These are phyloP conservation scores for Rutpela maculata DNA, from an alignment of 2,888 invertebrate genomes.

Conservation along the genomic window DNA sequence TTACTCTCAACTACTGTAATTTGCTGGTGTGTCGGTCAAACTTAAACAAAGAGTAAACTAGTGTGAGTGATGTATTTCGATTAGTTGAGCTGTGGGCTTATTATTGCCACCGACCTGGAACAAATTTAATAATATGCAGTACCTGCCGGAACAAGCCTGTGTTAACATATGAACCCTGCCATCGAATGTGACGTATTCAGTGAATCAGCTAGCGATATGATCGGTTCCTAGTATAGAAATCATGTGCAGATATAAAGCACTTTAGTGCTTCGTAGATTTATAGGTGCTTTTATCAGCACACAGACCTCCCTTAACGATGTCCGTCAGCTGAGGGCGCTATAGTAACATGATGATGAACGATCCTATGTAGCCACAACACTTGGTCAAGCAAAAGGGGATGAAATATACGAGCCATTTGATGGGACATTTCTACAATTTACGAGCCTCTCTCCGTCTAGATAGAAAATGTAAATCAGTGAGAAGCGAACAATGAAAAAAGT, in stretches of 20 bases:
- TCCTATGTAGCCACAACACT: conserved; percentile 66
- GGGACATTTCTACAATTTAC: conserved; percentile 73
- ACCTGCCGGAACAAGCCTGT: conserved; percentile 35
- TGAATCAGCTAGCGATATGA: conserved; percentile 66
- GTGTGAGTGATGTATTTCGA: conserved; percentile 60
- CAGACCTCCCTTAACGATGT: conserved; percentile 70
- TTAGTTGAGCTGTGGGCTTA: conserved; percentile 59
- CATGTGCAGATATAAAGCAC: conserved; percentile 69
- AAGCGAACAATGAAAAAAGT: conserved; percentile 56
- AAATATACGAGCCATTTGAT: conserved; percentile 71
- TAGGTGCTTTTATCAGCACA: conserved; percentile 71
- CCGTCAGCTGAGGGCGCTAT: conserved; percentile 64
- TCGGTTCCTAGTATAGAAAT: conserved; percentile 67
- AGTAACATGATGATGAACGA: conserved; percentile 69
- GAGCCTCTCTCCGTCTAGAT: conserved; percentile 70
- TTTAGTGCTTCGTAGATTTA: conserved; percentile 69
- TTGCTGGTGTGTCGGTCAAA: conserved; percentile 43
- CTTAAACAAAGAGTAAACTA: conserved; percentile 50
- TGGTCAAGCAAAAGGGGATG: conserved; percentile 62
- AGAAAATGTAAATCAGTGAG: conserved; percentile 72
- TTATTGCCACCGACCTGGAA: conserved; percentile 60
- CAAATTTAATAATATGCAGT: conserved; percentile 57
- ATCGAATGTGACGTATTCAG: conserved; percentile 66
- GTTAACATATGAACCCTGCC: conserved; percentile 58
- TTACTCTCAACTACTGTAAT: conserved; percentile 48